A percentile compares a stretch with the other conserved stretches of the same genome.
These are phyloP conservation scores for Sanderia malayensis DNA, from an alignment of 30 jellyfish, hydroid and myxozoan species.

Conservation along the genomic window DNA sequence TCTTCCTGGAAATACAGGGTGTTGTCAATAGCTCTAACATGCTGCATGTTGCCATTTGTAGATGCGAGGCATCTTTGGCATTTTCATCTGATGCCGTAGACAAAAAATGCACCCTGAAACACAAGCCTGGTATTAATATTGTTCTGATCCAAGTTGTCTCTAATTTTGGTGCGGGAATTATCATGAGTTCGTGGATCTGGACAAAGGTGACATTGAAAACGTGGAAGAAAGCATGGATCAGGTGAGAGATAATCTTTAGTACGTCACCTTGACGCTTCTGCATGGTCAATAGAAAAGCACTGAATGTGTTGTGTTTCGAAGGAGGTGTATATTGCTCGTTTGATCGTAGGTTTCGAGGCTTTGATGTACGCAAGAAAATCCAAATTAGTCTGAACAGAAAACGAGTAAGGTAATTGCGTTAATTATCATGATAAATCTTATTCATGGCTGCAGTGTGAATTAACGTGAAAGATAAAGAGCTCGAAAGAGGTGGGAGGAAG, in stretches of 20 bases:
- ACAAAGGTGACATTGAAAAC: slow-evolving; percentile 74
- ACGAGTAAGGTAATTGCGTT: slow-evolving; percentile 35
- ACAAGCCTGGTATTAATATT: slow-evolving; percentile 35
- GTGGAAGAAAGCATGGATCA: slow-evolving; percentile 76
- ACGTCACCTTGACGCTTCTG: too few relatives aligned
- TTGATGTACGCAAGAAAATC: slow-evolving; percentile 55
- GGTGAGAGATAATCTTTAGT: slow-evolving; percentile 10
- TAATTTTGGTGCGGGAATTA: slow-evolving; percentile 64
- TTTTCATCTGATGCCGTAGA: neutral
- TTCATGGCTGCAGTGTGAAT: too few relatives aligned
- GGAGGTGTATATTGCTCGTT: too few relatives aligned
- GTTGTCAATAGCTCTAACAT: neutral
- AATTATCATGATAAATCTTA: too few relatives aligned
- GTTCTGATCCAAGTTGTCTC: slow-evolving; percentile 35
- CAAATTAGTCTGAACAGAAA: slow-evolving; percentile 42
- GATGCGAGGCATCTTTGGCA: slow-evolving; percentile 41
- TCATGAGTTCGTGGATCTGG: slow-evolving; percentile 84
- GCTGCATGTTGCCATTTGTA: too few relatives aligned
- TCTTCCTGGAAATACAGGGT: too few relatives aligned
- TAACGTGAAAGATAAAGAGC: too few relatives aligned
- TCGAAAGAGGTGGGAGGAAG: too few relatives aligned
- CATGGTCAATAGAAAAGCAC: too few relatives aligned
- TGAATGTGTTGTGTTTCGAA: too few relatives aligned
- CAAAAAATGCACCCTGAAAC: slow-evolving; percentile 15
- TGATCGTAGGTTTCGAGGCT: slow-evolving; percentile 68